Evolutionary conservation across 1,140 invertebrate species (phyloP).

Genomic region (Asobara japonica): DNA sequence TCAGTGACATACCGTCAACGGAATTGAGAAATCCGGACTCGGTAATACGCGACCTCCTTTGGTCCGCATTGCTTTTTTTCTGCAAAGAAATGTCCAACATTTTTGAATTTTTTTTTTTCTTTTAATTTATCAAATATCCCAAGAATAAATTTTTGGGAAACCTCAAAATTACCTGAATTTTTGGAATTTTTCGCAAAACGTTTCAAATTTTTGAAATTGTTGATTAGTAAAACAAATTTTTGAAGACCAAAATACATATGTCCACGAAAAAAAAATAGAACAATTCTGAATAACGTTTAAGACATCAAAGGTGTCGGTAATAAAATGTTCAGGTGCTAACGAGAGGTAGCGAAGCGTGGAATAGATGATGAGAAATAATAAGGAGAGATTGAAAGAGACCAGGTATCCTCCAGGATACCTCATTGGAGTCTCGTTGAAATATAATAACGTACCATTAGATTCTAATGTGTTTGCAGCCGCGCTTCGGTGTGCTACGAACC

Average conservation of each 20-base stretch:
- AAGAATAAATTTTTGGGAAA: too few relatives aligned
- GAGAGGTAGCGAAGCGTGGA: background rate
- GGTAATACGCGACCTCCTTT: background rate
- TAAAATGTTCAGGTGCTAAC: background rate
- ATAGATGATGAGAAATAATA: background rate
- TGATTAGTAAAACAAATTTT: too few relatives aligned
- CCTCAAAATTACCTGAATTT: too few relatives aligned
- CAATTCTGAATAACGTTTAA: background rate
- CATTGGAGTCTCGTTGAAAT: slow-evolving; percentile 43
- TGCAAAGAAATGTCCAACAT: too few relatives aligned
- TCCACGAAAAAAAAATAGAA: too few relatives aligned
- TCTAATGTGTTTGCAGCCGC: slow-evolving; percentile 53
- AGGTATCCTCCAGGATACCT: slow-evolving; percentile 5
- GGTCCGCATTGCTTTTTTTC: background rate
- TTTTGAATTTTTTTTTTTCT: too few relatives aligned
- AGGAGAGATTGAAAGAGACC: slow-evolving; percentile 3
- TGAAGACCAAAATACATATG: too few relatives aligned
- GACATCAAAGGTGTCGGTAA: background rate
- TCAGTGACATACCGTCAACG: background rate
- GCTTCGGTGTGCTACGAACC: slow-evolving; percentile 45
- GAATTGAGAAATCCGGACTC: background rate
- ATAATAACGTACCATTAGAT: slow-evolving; percentile 60
- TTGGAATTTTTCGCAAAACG: too few relatives aligned
- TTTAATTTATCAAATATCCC: too few relatives aligned
- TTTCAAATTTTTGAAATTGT: too few relatives aligned